Conservation (phyloP, 2,888 invertebrate genomes). For the Tetrapedia diversipes region DNA sequence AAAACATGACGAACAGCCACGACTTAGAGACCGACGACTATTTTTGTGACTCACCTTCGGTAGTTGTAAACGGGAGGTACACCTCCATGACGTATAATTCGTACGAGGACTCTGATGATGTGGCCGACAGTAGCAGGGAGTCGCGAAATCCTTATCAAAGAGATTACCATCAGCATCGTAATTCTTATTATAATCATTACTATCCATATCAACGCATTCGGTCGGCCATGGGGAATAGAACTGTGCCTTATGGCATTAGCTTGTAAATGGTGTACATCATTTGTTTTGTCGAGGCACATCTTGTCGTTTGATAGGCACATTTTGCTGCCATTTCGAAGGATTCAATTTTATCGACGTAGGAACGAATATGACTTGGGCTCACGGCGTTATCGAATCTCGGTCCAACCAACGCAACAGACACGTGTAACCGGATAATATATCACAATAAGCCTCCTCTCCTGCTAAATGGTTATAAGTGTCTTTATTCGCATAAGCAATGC, state of each 20-base stretch:
- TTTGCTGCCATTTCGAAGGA: not conserved
- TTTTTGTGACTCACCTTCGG: slow-evolving; percentile 6
- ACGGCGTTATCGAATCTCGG: not conserved
- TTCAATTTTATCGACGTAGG: not conserved
- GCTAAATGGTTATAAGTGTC: not conserved
- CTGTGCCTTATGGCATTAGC: not conserved
- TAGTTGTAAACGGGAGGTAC: slow-evolving; percentile 17
- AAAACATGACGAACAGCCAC: not conserved
- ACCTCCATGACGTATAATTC: slow-evolving; percentile 18
- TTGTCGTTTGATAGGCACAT: not conserved
- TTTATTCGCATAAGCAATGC: not conserved
- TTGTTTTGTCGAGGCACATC: not conserved
- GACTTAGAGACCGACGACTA: slow-evolving; percentile 6
- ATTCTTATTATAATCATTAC: too few species aligned
- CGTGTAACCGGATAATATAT: not conserved
- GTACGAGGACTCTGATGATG: slow-evolving; percentile 29
- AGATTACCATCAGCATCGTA: slow-evolving; percentile 3
- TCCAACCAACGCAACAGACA: not conserved
- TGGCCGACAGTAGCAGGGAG: slow-evolving; percentile 68
- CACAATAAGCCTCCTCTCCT: not conserved
- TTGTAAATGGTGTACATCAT: slow-evolving; percentile 20
- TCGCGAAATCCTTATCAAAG: slow-evolving; percentile 42
- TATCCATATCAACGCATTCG: slow-evolving; percentile 34
- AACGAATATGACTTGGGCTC: not conserved
- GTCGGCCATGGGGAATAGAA: slow-evolving; percentile 10